Evolutionary conservation across 2,888 invertebrate species (phyloP).

Genomic region (Aricia artaxerxes): DNA sequence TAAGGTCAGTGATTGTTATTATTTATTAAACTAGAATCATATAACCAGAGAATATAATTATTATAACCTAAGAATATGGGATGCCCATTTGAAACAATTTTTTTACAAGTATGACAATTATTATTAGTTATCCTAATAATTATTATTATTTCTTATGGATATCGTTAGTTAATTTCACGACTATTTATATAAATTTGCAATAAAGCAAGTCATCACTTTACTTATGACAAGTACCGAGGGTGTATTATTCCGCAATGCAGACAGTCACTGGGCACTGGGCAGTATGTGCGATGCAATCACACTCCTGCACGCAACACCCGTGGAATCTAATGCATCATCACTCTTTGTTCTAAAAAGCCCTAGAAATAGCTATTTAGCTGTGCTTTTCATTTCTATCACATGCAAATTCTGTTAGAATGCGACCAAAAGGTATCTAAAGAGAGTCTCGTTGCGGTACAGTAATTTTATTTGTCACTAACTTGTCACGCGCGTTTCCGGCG

Average conservation of each 20-base stretch:
- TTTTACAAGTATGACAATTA: no score
- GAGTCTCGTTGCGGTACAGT: no score
- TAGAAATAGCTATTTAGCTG: neutral
- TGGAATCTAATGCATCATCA: constrained; percentile 4
- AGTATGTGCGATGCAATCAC: constrained; percentile 20
- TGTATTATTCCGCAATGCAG: constrained; percentile 16
- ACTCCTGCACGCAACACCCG: constrained; percentile 11
- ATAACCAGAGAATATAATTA: no score
- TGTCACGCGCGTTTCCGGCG: no score
- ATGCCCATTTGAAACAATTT: no score
- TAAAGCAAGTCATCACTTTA: neutral
- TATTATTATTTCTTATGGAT: neutral
- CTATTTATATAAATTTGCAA: neutral
- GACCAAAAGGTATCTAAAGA: no score
- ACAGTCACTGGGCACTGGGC: neutral
- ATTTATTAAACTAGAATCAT: no score
- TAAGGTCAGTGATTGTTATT: no score
- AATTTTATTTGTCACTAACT: no score
- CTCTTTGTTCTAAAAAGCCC: neutral
- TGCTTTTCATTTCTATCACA: neutral
- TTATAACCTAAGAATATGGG: no score
- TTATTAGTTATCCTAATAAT: no score
- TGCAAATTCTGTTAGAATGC: neutral
- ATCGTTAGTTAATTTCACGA: neutral
- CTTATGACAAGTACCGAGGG: neutral